phyloP scores from a whole-genome alignment of 2,113 vertebrate genomes.

The Tretioscincus oriximinensis region DNA sequence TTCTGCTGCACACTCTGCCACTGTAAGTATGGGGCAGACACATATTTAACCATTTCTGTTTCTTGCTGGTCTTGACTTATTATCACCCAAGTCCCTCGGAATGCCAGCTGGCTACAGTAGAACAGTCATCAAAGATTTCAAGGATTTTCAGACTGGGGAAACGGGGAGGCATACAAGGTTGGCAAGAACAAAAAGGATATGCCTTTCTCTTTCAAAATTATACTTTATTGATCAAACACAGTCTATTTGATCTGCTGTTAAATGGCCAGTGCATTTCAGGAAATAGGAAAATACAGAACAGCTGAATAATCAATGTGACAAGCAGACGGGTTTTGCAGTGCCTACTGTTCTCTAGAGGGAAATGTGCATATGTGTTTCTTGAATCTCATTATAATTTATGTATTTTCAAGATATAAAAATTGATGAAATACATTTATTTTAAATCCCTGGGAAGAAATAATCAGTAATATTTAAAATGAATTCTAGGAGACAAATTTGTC shows the following conservation, averaged over 20 bases:
- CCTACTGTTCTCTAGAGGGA: not conserved
- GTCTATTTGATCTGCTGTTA: constrained; percentile 13
- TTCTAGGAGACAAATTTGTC: constrained; percentile 39
- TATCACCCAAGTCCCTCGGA: too few relatives aligned
- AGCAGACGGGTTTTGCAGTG: constrained; percentile 37
- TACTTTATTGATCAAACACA: constrained; percentile 15
- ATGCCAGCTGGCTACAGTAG: not conserved
- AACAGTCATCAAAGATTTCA: not conserved
- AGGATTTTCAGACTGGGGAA: not conserved
- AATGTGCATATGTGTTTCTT: constrained; percentile 10
- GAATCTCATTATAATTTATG: constrained; percentile 39
- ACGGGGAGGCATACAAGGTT: constrained; percentile 12
- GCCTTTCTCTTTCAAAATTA: constrained; percentile 4
- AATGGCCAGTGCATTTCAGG: constrained; percentile 23
- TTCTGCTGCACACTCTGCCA: too few relatives aligned
- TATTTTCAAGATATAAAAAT: constrained; percentile 45
- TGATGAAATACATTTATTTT: constrained; percentile 39
- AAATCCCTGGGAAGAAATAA: constrained; percentile 43
- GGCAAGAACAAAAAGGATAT: constrained; percentile 9
- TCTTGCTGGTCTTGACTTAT: too few relatives aligned
- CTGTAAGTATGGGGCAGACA: too few relatives aligned
- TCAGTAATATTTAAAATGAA: constrained; percentile 51
- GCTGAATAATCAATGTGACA: constrained; percentile 46
- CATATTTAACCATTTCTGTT: too few relatives aligned
- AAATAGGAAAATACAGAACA: constrained; percentile 43